These are phyloP conservation scores for Metridium senile DNA, from an alignment of 92 coral and sea anemone species.

Conservation along the genomic window DNA sequence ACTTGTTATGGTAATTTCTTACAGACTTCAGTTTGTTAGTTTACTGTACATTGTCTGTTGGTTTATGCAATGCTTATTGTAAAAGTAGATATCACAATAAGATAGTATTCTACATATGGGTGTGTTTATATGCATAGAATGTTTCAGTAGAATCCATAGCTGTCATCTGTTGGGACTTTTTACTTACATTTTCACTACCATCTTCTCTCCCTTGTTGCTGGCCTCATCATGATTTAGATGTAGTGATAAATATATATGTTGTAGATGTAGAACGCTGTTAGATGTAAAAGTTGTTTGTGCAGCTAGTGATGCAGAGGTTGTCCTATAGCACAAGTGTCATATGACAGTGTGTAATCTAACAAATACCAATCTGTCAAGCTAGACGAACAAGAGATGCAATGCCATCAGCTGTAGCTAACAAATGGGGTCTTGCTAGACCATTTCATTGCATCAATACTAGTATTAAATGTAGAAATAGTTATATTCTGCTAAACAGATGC, in stretches of 20 bases:
- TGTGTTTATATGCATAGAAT: too few relatives aligned
- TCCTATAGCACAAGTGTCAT: background rate
- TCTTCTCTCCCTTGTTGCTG: background rate
- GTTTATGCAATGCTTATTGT: too few relatives aligned
- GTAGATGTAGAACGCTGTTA: background rate
- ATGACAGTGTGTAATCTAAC: slow-evolving; percentile 20
- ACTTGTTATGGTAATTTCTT: too few relatives aligned
- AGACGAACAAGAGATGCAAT: background rate
- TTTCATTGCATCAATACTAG: background rate
- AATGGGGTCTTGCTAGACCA: slow-evolving; percentile 15
- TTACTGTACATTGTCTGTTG: too few relatives aligned
- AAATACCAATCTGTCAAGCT: background rate
- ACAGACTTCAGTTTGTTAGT: too few relatives aligned
- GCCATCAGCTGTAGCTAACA: background rate
- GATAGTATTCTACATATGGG: too few relatives aligned
- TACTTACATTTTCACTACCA: background rate
- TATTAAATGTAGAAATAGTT: background rate
- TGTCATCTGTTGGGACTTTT: background rate
- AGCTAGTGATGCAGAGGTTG: too few relatives aligned
- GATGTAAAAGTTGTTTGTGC: background rate
- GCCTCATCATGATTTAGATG: background rate
- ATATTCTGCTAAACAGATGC: slow-evolving; percentile 8
- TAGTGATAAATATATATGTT: too few relatives aligned
- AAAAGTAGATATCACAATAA: too few relatives aligned
- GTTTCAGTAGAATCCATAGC: too few relatives aligned